phyloP scores from a whole-genome alignment of 2,888 invertebrate genomes.

The Elaeidobius kamerunicus region DNA sequence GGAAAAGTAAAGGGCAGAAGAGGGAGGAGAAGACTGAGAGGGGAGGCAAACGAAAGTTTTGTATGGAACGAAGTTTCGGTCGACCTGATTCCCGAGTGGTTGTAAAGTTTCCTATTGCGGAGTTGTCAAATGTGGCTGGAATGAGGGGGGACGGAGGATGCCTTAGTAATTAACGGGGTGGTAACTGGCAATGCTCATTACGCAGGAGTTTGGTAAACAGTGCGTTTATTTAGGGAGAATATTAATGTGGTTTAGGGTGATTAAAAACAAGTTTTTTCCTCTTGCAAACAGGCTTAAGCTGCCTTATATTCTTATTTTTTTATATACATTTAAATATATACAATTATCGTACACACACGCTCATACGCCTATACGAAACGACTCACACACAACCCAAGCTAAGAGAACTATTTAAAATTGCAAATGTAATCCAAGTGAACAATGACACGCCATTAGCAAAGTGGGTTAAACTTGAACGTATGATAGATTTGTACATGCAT shows the following conservation, averaged over 20 bases:
- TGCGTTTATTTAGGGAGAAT: no score
- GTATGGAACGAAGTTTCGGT: constrained; percentile 27
- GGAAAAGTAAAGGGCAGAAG: constrained; percentile 6
- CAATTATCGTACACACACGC: no score
- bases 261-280: no score
- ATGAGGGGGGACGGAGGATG: no score
- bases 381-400: not conserved
- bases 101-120: constrained; percentile 22
- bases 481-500: constrained; percentile 25
- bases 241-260: no score
- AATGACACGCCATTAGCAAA: constrained; percentile 27
- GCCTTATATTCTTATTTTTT: no score
- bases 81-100: constrained; percentile 29
- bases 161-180: no score
- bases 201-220: no score
- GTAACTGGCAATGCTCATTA: no score
- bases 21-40: no score
- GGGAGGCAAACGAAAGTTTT: constrained; percentile 28
- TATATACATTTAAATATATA: not conserved
- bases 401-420: constrained; percentile 21
- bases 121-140: constrained; percentile 24
- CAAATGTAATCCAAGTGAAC: constrained; percentile 25
- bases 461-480: constrained; percentile 28
- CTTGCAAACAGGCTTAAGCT: no score
- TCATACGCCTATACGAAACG: not conserved